Base-by-base conservation (phyloP, 2,113 vertebrate genomes). In the Corynorhinus townsendii region DNA sequence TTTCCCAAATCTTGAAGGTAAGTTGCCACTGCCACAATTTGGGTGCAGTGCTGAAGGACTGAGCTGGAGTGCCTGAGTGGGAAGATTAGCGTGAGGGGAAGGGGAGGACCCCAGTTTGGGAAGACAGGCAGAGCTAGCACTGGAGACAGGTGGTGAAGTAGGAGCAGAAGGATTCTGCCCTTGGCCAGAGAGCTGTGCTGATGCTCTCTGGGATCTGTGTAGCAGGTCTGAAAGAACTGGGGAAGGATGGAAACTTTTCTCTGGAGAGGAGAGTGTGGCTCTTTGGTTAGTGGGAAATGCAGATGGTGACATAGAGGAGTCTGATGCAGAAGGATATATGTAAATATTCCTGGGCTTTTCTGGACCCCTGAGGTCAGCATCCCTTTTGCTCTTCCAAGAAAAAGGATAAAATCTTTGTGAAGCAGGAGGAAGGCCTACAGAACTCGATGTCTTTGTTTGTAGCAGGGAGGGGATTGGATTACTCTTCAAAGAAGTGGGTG, bases 301-400 rank as follows among this genome's bases (percentile, higher is more conserved):
- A 87, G 97, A 98, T 79, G 96, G 91, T 16, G 95, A 96, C 24
- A 15, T 95, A 71, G 97, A 97, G 69, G 97, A 97, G 30, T 97
- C 56, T 80, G 82, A 94, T 76, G 95, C 79, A 43, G 98, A 97
- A 1, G 98, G 97, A 62, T 94, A 94, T 12, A 91, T 96, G 64
- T 91, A 75, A 16, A 97, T 92, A 62, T 91, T 94, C 86, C 84
- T 96, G 43, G 97, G 96, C 40, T 97, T 98, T 84, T 97, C 98
- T 77, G 97, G 0, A 68, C 90, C 89, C 47, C 62, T 84, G 82
- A 93, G 81, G 30, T 90, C 86, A 82, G 73, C 77, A 59, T 64
- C 93, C 12, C 0, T 24, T 38, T 90, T 87, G 16, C 66, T 72
- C 86, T 97, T 97, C 52, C 96, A 94, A 92, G 91, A 95, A 75